Conservation (phyloP, 1,140 invertebrate species). For the Schlechtendalia chinensis region DNA sequence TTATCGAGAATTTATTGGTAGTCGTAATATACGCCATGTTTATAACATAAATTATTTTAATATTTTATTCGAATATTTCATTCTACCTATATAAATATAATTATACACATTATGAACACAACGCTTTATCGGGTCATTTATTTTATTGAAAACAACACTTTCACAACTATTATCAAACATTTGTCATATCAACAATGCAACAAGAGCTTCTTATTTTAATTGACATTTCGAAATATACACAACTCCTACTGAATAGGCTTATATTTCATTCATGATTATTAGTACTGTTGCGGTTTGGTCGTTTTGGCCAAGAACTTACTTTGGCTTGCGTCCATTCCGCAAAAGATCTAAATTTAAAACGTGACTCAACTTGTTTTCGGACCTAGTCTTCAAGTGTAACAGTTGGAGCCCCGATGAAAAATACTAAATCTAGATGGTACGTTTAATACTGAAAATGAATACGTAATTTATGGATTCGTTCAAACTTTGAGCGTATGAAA, state of each 20-base stretch:
- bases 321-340: slow-evolving; percentile 42
- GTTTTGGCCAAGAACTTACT: slow-evolving; percentile 18
- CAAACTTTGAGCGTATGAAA: background rate
- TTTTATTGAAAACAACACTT: slow-evolving; percentile 13
- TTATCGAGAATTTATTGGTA: background rate
- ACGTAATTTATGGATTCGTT: background rate
- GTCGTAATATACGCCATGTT: no score
- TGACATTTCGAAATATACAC: background rate
- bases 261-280: slow-evolving; percentile 47
- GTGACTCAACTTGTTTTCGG: slow-evolving; percentile 15
- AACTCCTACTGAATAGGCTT: slow-evolving; percentile 16
- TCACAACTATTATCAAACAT: slow-evolving; percentile 6
- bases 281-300: slow-evolving; percentile 1
- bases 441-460: background rate
- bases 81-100: background rate
- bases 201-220: slow-evolving; percentile 20
- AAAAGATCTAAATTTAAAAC: slow-evolving; percentile 40
- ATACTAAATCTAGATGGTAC: background rate
- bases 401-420: background rate
- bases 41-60: no score
- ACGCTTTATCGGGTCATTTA: background rate
- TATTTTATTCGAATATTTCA: no score
- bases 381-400: background rate
- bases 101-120: background rate
- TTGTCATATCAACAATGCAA: slow-evolving; percentile 26